phyloP scores from a whole-genome alignment of 2,888 invertebrate genomes.

The Corbicula japonica region DNA sequence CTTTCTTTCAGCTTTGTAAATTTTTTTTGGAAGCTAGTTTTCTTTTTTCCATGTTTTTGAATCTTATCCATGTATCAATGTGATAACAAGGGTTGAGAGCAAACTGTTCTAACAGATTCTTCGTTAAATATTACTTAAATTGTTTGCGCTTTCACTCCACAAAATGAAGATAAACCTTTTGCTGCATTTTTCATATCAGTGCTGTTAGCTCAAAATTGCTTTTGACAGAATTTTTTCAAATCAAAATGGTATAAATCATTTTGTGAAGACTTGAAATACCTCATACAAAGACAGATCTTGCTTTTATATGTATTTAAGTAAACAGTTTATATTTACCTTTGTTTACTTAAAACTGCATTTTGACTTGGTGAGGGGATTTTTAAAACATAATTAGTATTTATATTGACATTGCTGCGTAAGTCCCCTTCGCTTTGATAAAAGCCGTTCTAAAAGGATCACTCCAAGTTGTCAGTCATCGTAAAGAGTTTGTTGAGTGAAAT shows the following conservation, averaged over 20 bases:
- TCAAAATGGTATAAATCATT: conserved; percentile 12
- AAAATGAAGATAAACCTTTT: too few relatives aligned
- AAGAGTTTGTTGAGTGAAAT: conserved; percentile 4
- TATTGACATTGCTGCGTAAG: conserved; percentile 30
- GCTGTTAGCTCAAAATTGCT: too few relatives aligned
- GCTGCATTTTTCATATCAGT: too few relatives aligned
- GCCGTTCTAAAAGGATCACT: conserved; percentile 11
- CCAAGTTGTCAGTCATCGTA: conserved; percentile 21
- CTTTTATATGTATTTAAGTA: conserved; percentile 28
- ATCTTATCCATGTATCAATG: too few relatives aligned
- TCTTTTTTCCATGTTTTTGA: too few relatives aligned
- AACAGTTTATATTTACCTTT: conserved; percentile 22
- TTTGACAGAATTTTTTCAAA: too few relatives aligned
- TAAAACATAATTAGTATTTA: conserved; percentile 39
- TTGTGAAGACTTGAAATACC: neutral
- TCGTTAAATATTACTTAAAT: too few relatives aligned
- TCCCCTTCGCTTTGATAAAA: neutral
- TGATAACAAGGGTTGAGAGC: too few relatives aligned
- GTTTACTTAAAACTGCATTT: conserved; percentile 30
- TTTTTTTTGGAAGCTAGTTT: too few relatives aligned
- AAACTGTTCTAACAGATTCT: too few relatives aligned
- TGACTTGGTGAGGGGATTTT: conserved; percentile 35
- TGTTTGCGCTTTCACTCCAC: too few relatives aligned
- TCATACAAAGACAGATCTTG: neutral
- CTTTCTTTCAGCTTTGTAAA: too few relatives aligned